Conservation (phyloP, 2,888 invertebrate genomes). For the Agrotis clavis region DNA sequence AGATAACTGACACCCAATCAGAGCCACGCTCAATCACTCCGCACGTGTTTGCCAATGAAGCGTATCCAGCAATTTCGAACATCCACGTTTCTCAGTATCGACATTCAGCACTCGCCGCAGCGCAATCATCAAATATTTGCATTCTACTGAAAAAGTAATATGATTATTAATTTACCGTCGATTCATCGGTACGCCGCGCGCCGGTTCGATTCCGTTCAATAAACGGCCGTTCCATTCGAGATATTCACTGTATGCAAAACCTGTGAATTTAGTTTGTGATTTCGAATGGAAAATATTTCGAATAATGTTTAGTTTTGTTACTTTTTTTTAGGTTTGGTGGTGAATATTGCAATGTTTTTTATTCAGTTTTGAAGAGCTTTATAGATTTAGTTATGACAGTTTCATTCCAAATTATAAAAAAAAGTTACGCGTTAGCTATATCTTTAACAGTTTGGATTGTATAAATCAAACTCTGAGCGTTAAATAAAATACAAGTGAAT, state of each 20-base stretch:
- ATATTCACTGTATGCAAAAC: conserved; percentile 84
- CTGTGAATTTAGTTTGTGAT: conserved; percentile 76
- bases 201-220: conserved; percentile 80
- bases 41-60: conserved; percentile 19
- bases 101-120: conserved; percentile 81
- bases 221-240: conserved; percentile 70
- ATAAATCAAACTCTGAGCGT: too few species aligned
- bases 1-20: conserved; percentile 21
- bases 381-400: not conserved
- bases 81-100: conserved; percentile 56
- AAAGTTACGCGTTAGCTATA: not conserved
- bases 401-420: not conserved
- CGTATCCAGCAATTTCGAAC: conserved; percentile 40
- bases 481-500: not conserved
- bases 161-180: conserved; percentile 89
- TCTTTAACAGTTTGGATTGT: too few species aligned
- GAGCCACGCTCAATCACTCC: conserved; percentile 33
- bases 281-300: conserved; percentile 68
- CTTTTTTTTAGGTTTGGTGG: conserved; percentile 15
- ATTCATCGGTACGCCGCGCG: conserved; percentile 79
- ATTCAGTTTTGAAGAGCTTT: not conserved
- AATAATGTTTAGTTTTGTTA: conserved; percentile 46
- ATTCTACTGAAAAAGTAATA: conserved; percentile 90
- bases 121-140: conserved; percentile 90
- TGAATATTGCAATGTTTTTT: conserved; percentile 21